These are phyloP conservation scores for Volucella bombylans DNA, from an alignment of 2,888 invertebrate species.

Conservation along the genomic window DNA sequence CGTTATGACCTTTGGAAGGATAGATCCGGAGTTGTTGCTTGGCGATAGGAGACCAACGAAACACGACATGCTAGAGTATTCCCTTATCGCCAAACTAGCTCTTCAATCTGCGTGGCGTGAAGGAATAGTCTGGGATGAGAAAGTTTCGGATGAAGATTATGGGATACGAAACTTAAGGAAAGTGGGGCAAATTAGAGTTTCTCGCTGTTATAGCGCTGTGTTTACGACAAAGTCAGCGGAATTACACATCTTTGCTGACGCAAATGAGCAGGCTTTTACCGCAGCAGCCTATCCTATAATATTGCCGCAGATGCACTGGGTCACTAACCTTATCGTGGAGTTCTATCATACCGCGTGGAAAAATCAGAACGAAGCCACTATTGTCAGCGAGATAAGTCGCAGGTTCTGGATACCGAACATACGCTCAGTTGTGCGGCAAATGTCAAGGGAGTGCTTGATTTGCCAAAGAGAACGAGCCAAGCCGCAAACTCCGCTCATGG, in stretches of 20 bases:
- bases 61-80: conserved; percentile 57
- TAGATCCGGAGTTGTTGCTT: conserved; percentile 27
- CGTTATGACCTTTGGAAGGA: conserved; percentile 43
- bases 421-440: neutral
- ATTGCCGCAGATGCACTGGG: no score
- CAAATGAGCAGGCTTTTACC: conserved; percentile 63
- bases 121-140: conserved; percentile 54
- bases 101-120: conserved; percentile 58
- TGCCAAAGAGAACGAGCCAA: no score
- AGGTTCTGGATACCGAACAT: conserved; percentile 13
- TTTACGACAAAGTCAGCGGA: conserved; percentile 35
- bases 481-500: no score
- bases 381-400: neutral
- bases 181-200: conserved; percentile 20
- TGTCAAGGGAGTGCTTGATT: no score
- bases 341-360: no score
- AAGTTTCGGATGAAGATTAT: conserved; percentile 43
- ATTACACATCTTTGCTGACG: conserved; percentile 62
- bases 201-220: conserved; percentile 44
- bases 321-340: no score
- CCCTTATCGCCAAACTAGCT: conserved; percentile 47
- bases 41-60: conserved; percentile 56
- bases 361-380: conserved; percentile 15
- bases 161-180: conserved; percentile 27
- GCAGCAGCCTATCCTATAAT: conserved; percentile 65